Conservation (phyloP, 2,797 vertebrate genomes). For the Lacerta viridis region DNA sequence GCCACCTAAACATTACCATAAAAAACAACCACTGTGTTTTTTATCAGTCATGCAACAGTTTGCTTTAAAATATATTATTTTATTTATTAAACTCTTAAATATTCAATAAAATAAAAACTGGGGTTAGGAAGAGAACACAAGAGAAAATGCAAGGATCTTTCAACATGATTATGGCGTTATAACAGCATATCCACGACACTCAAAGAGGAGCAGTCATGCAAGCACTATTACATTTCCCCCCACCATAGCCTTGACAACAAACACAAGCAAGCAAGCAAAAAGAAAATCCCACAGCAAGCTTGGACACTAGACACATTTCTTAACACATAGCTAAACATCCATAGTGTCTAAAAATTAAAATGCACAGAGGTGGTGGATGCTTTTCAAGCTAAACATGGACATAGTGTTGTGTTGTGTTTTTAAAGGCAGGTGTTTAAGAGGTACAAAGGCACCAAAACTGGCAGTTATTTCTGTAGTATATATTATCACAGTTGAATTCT, state of each 20-base stretch:
- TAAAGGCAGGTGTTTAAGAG: neutral
- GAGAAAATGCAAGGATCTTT: constrained; percentile 22
- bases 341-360: neutral
- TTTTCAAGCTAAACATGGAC: neutral
- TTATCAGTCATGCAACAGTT: neutral
- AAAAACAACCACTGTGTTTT: neutral
- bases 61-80: constrained; percentile 24
- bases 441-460: neutral
- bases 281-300: neutral
- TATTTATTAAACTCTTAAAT: constrained; percentile 34
- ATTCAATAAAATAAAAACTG: constrained; percentile 6
- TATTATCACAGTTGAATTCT: constrained; percentile 1
- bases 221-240: neutral
- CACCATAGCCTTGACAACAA: neutral
- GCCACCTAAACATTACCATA: neutral
- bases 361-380: neutral
- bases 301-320: neutral
- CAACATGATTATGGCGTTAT: neutral
- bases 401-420: neutral
- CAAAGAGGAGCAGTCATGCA: neutral
- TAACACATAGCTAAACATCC: neutral
- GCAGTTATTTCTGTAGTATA: neutral
- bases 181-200: neutral
- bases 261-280: neutral
- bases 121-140: neutral